Conservation (phyloP, 1,140 invertebrate species). For the Drosophila kepulauana region DNA sequence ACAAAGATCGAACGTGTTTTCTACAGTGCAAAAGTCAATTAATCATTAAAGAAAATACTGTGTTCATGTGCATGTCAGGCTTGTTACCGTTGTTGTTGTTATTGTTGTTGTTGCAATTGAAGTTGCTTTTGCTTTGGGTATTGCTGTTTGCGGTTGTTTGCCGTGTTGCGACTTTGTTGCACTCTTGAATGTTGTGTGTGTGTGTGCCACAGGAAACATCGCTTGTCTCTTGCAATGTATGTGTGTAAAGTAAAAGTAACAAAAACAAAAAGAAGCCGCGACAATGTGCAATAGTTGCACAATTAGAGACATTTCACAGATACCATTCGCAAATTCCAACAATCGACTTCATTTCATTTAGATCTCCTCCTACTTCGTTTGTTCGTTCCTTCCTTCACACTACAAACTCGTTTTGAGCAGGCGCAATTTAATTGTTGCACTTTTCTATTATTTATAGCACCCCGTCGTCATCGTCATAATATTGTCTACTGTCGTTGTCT, state of each 20-base stretch:
- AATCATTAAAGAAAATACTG: slow-evolving; percentile 73
- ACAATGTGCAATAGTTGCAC: slow-evolving; percentile 60
- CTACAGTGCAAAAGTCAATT: slow-evolving; percentile 76
- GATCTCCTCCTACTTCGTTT: neutral
- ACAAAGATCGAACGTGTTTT: slow-evolving; percentile 77
- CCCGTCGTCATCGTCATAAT: slow-evolving; percentile 6
- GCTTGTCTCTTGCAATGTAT: slow-evolving; percentile 13
- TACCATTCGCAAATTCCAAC: slow-evolving; percentile 65
- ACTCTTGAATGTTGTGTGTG: slow-evolving; percentile 30
- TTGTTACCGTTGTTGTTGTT: slow-evolving; percentile 37
- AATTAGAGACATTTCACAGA: slow-evolving; percentile 70
- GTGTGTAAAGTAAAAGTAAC: slow-evolving; percentile 44
- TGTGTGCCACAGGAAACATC: slow-evolving; percentile 49
- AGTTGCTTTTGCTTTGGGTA: neutral
- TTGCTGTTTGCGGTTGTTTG: slow-evolving; percentile 21
- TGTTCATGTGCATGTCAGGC: slow-evolving; percentile 49
- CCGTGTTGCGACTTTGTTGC: slow-evolving; percentile 25
- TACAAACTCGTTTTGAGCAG: slow-evolving; percentile 48
- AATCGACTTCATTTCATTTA: slow-evolving; percentile 50
- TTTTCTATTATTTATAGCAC: slow-evolving; percentile 23
- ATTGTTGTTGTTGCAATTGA: slow-evolving; percentile 28
- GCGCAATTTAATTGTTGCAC: slow-evolving; percentile 59
- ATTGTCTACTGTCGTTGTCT: neutral
- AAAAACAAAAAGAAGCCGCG: slow-evolving; percentile 65
- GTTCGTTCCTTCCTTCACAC: neutral